Evolutionary conservation across 2,113 vertebrate species (phyloP), one percentile per base, ranked within the genome.

Genomic region (Ameiurus melas): DNA sequence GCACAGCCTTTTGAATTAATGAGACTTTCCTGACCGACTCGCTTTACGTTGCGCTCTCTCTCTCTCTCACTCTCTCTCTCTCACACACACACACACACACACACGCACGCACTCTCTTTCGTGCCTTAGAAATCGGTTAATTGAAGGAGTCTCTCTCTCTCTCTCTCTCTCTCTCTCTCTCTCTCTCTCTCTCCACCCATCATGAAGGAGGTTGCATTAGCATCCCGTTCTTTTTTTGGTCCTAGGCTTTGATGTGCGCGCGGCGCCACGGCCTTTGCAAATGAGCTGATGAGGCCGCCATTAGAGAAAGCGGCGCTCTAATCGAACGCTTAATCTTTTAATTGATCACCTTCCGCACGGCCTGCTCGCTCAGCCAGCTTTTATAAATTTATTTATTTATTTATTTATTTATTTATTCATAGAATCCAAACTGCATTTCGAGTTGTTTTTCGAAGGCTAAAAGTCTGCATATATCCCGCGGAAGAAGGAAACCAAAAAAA

Each of bases 261-360:
- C 94, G 93, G 95, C 96, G 94, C 95, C 93, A 85, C 95, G 93
- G 94, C 95, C 95, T 95, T 96, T 97, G 97, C 97, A 98, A 99
- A 99, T 96, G 97, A 99, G 97, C 97, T 99, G 98, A 99, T 98
- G 97, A 97, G 94, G 94, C 95, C 94, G 95, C 98, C 96, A 97
- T 97, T 97, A 93, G 95, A 94, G 93, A 95, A 94, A 95, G 90
- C 92, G 96, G 97, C 96, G 96, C 95, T 95, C 94, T 97, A 97
- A 98, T 86, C 85, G 85, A 98, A 97, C 96, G 94, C 97, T 98
- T 99, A 98, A 99, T 98, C 97, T 98, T 97, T 98, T 99, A 99
- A 99, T 97, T 98, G 98, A 96, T 97, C 96, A 96, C 97, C 97
- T 97, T 97, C 96, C 94, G 93, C 94, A 93, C 95, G 92, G 64